Evolutionary conservation across 2,113 vertebrate species (phyloP), one percentile per base, ranked within the genome.

Genomic region (Machaerirhynchus nigripectus): DNA sequence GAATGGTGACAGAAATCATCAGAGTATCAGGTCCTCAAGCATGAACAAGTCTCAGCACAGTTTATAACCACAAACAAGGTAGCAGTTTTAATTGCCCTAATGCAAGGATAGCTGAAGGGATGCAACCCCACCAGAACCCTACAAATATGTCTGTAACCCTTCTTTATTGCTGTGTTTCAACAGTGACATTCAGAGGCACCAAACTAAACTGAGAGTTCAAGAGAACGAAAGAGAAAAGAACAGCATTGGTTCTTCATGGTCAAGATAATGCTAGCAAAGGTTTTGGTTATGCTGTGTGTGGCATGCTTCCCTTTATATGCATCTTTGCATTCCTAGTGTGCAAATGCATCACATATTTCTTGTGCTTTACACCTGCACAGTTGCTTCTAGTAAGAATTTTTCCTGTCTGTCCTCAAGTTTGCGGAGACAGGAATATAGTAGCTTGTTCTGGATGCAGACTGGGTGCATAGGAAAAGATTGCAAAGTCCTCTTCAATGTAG

Each of bases 71-170:
- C 31, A 68, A 73, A 20, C 3, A 50, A 80, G 9, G 13, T 5
- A 56, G 9, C 9, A 61, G 17, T 44, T 84, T 71, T 44, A 79
- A 79, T 31, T 50, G 18, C 2, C 11, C 7, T 44, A 55, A 23
- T 1, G 1, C 33, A 67, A 30, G 14, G 13, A 10, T 28, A 44
- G 19, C 8, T 83, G 30, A 49, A 47, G 7, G 16, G 3, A 0
- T 67, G 19, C 26, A 53, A 13, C 23, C 26, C 28, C 15, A 11
- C 23, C 27, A 53, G 57, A 78, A 50, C 6, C 16, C 40, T 24
- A 33, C 13, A 68, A 42, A 75, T 33, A 56, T 47, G 16, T 5
- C 23, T 46, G 4, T 39, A 69, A 42, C 4, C 19, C 65, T 71
- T 35, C 37, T 61, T 71, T 42, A 19, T 39, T 47, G 5, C 7